Conservation (phyloP, 2,797 vertebrate species). For the Sebastolobus altivelis region DNA sequence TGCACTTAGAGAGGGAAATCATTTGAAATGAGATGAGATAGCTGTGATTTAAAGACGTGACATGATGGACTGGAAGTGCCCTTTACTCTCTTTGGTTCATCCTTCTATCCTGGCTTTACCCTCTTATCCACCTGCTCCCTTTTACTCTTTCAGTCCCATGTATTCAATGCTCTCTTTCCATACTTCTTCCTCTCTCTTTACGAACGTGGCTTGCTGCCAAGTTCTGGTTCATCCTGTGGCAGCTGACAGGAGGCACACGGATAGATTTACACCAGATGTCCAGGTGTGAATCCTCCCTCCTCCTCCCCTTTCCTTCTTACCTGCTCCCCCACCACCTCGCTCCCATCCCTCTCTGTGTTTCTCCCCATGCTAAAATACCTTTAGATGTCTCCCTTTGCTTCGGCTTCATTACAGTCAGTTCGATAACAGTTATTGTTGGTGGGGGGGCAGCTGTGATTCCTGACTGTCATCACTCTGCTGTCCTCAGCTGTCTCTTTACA, state of each 20-base stretch:
- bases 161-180: background rate
- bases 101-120: background rate
- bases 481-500: no score
- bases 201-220: background rate
- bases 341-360: background rate
- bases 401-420: no score
- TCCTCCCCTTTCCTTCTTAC: background rate
- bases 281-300: slow-evolving; percentile 32
- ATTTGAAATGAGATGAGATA: slow-evolving; percentile 19
- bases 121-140: background rate
- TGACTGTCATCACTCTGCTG: no score
- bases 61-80: background rate
- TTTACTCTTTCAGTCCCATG: background rate
- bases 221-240: slow-evolving; percentile 19
- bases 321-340: background rate
- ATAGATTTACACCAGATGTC: slow-evolving; percentile 30
- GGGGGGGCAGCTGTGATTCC: no score
- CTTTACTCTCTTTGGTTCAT: background rate
- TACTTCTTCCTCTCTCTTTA: background rate
- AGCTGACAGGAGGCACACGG: slow-evolving; percentile 27
- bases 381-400: background rate
- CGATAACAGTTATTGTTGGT: no score
- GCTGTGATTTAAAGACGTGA: background rate
- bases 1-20: slow-evolving; percentile 11
- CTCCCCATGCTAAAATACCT: background rate